Base-by-base conservation (phyloP, 2,113 vertebrate species). In the Burhinus oedicnemus region DNA sequence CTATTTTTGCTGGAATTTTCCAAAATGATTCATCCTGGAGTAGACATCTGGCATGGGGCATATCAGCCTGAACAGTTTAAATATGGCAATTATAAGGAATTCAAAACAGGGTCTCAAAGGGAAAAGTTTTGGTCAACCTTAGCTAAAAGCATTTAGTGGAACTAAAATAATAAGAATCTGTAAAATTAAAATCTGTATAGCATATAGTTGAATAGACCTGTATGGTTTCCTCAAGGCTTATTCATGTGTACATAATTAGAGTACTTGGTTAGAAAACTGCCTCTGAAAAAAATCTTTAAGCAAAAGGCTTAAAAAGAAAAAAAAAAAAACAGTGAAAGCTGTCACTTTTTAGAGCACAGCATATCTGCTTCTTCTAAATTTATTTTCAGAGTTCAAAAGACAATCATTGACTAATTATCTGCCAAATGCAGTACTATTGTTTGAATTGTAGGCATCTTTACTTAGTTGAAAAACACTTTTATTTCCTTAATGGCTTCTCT, bases 361-460 rank as follows among this genome's bases (percentile, higher is more conserved):
- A 44, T 83, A 80, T 88, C 45, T 74, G 4, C 17, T 85, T 29
- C 75, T 87, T 79, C 82, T 71, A 66, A 83, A 88, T 88, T 93
- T 88, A 71, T 92, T 92, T 95, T 89, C 55, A 57, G 38, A 93
- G 57, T 89, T 96, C 65, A 78, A 78, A 96, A 93, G 69, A 76
- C 36, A 93, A 94, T 76, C 62, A 70, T 36, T 76, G 23, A 49
- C 82, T 61, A 97, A 95, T 97, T 95, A 74, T 27, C 64, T 95
- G 38, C 74, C 21, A 75, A 70, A 64, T 65, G 44, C 27, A 34
- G 29, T 47, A 60, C 51, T 75, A 65, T 87, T 94, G 61, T 94
- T 95, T 85, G 55, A 95, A 95, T 83, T 81, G 27, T 36, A 91
- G 71, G 57, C 42, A 55, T 72, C 21, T 85, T 75, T 25, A 40